Evolutionary conservation across 1,140 invertebrate genomes (phyloP), one percentile per base, ranked within the genome.

Genomic region (Drosophila repletoides): DNA sequence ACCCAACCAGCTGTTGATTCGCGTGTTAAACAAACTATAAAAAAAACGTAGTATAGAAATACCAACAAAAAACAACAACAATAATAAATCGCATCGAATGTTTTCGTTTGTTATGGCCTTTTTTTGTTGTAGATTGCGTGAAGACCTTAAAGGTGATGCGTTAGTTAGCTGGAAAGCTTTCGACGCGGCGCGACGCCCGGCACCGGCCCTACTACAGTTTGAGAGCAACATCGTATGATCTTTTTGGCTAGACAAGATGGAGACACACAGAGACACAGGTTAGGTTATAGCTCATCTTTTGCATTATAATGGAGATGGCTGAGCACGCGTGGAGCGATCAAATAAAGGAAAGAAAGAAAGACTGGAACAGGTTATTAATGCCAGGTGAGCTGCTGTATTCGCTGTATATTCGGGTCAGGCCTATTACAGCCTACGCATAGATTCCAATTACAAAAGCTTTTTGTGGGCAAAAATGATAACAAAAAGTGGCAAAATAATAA

Each of bases 201-300:
- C 3, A 3, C 12, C 10, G 15, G 40, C 70, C 66, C 53, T 74
- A n/a, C n/a, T n/a, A 79, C 70, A 68, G 80, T 84, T 84, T 84
- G 38, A 38, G 2, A 72, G 74, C 40, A 72, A 60, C 29, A 84
- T 84, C 80, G 79, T 75, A 86, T 53, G 79, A 74, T 84, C n/a
- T 51, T 29, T 12, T 29, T 12, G 53, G 6, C 43, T 45, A 59
- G 36, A 43, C 36, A 15, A 28, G 2, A 4, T 7, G 29, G 2
- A 33, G 46, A 49, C 48, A n/a, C n/a, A n/a, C n/a, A n/a, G n/a
- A n/a, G n/a, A n/a, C n/a, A n/a, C n/a, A n/a, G 0, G 12, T 40
- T 40, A 15, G n/a, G 19, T 9, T 21, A 19, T 19, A n/a, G 2
- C 4, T 5, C 10, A 10, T 36, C 0, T 15, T 40, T 40, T 22